Evolutionary conservation across 2,888 invertebrate species (phyloP), one percentile per base, ranked within the genome.

Genomic region (Brachylomia viminalis): DNA sequence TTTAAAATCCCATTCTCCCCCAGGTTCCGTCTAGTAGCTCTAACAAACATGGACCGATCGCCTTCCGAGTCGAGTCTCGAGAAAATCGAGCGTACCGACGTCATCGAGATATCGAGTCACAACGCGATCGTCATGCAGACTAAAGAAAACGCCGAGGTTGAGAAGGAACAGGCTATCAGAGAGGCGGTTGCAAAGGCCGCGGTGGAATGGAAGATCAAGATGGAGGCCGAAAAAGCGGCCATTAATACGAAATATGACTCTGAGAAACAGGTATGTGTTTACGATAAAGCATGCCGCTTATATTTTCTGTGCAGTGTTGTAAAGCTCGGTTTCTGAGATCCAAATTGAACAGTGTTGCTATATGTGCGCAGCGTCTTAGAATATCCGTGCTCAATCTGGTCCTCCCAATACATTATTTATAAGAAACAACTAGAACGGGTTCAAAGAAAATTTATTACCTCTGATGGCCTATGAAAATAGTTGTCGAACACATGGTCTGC

Each of bases 51-150:
- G 97, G 98, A 98, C 87, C 96, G 98, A 58, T 98, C 98, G 74
- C 98, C 98, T 0, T 98, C 98, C 11, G 98, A 98, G 86, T 97
- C 97, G 4, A 98, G 98, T 91, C 95, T 98, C 10, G 98, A 98
- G 90, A 98, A 98, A 93, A 97, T 98, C 33, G 98, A 98, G 93
- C 97, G 97, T 7, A 96, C 97, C 0, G 97, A 97, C 87, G 96
- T 97, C 82, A 97, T 97, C 87, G 97, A 97, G 88, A 94, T 98
- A 54, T 92, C 96, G 7, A 97, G 97, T 80, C 98, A 98, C 90
- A 98, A 98, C 87, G 97, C 97, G 0, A 97, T 98, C 61, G 92
- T 98, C 42, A 97, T 97, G 84, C 98, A 98, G 90, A 97, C 98
- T 49, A 97, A 97, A 75, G 97, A 98, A 85, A 97, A 98, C 75